Conservation (phyloP, 2,113 vertebrate genomes). For the Caloenas nicobarica region DNA sequence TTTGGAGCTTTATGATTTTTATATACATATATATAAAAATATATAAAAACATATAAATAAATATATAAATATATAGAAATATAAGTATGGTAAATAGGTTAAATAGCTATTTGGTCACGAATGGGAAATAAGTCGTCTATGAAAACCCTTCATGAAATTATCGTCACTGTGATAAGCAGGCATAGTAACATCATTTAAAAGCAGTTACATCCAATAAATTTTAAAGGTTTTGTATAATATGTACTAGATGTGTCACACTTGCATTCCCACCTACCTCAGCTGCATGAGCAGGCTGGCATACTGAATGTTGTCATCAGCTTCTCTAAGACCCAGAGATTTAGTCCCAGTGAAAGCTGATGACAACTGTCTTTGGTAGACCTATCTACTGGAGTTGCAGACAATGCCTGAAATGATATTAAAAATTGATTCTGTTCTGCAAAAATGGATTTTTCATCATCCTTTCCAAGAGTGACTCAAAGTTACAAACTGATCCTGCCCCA, state of each 20-base stretch:
- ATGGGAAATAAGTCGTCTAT: neutral
- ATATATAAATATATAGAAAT: neutral
- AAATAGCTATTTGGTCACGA: neutral
- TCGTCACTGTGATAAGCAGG: neutral
- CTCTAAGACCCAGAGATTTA: neutral
- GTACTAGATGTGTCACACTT: rapidly evolving
- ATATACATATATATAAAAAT: neutral
- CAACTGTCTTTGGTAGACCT: neutral
- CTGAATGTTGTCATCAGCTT: neutral
- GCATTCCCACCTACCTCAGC: neutral
- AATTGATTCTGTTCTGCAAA: neutral
- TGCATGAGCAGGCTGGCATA: neutral
- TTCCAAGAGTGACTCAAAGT: neutral
- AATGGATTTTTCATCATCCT: neutral
- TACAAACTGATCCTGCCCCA: neutral
- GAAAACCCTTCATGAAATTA: neutral
- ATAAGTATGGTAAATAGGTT: neutral
- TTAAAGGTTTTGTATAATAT: neutral
- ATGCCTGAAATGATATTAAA: neutral
- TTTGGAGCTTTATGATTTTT: neutral
- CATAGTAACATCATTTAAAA: neutral
- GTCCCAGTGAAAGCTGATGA: neutral
- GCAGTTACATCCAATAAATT: neutral
- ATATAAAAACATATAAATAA: neutral
- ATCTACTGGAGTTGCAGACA: neutral